phyloP scores from a whole-genome alignment of 2,888 invertebrate genomes.

The Drosophila greeni region DNA sequence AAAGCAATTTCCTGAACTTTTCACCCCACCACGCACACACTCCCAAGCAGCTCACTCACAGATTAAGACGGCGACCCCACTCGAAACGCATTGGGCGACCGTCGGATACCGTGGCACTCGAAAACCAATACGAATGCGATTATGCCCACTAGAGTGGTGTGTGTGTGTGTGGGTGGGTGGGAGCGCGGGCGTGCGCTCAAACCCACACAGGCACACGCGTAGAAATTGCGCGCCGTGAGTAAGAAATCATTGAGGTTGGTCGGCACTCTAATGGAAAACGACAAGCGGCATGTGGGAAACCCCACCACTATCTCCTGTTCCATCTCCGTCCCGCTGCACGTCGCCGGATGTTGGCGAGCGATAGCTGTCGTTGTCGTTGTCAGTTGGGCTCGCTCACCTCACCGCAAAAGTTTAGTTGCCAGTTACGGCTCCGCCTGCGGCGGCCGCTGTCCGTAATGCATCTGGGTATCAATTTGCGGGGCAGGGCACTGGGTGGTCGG shows the following conservation, averaged over 20 bases:
- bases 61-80: constrained; percentile 42
- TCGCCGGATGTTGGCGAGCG: constrained; percentile 65
- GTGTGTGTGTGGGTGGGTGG: constrained; percentile 13
- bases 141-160: constrained; percentile 47
- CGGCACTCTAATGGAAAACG: constrained; percentile 71
- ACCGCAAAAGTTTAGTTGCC: constrained; percentile 69
- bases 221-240: constrained; percentile 65
- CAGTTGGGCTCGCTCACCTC: constrained; percentile 57
- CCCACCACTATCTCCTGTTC: constrained; percentile 8
- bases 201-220: constrained; percentile 44
- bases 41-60: constrained; percentile 13
- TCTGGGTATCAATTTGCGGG: constrained; percentile 55
- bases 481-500: constrained; percentile 52
- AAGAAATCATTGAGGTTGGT: constrained; percentile 74
- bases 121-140: constrained; percentile 67
- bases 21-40: constrained; percentile 48
- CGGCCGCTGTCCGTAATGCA: constrained; percentile 33
- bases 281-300: constrained; percentile 69
- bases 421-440: constrained; percentile 42
- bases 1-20: constrained; percentile 74
- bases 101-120: constrained; percentile 48
- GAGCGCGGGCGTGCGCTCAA: constrained; percentile 19
- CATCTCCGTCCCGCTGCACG: constrained; percentile 46
- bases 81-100: constrained; percentile 58
- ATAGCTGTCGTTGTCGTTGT: constrained; percentile 60